A percentile compares a stretch with the other conserved stretches of the same genome.
Conservation (phyloP, 2,888 invertebrate genomes). For the Sarcophaga carnaria region DNA sequence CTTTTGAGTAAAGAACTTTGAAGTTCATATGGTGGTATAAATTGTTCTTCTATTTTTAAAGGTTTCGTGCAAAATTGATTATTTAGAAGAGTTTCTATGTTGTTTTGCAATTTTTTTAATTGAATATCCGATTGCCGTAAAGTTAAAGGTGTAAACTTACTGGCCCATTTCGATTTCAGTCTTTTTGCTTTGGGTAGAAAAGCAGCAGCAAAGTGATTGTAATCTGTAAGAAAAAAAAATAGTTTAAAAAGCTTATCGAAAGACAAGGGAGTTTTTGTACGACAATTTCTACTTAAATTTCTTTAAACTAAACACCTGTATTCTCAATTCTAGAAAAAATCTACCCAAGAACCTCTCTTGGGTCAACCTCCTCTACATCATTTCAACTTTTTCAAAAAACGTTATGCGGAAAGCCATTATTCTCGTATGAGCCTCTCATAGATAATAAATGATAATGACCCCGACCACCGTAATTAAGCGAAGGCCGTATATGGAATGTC, state of each 20-base stretch:
- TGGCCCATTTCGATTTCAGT: slow-evolving; percentile 78
- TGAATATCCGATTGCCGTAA: slow-evolving; percentile 76
- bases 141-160: slow-evolving; percentile 80
- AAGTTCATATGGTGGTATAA: slow-evolving; percentile 58
- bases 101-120: slow-evolving; percentile 73
- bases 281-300: neutral
- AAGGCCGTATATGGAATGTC: too few relatives aligned
- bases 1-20: slow-evolving; percentile 70
- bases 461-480: too few relatives aligned
- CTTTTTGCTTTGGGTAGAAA: slow-evolving; percentile 71
- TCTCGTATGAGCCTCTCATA: too few relatives aligned
- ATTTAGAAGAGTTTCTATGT: slow-evolving; percentile 74
- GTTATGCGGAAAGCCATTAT: too few relatives aligned
- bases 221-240: slow-evolving; percentile 72
- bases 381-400: too few relatives aligned
- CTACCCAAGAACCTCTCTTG: too few relatives aligned
- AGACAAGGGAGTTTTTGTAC: neutral
- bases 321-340: too few relatives aligned
- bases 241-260: too few relatives aligned
- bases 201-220: slow-evolving; percentile 72
- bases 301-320: neutral
- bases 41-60: slow-evolving; percentile 32
- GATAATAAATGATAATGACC: too few relatives aligned
- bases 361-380: too few relatives aligned
- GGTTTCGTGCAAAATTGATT: slow-evolving; percentile 70